Conservation (phyloP, 2,888 invertebrate genomes). For the Empis stercorea region DNA sequence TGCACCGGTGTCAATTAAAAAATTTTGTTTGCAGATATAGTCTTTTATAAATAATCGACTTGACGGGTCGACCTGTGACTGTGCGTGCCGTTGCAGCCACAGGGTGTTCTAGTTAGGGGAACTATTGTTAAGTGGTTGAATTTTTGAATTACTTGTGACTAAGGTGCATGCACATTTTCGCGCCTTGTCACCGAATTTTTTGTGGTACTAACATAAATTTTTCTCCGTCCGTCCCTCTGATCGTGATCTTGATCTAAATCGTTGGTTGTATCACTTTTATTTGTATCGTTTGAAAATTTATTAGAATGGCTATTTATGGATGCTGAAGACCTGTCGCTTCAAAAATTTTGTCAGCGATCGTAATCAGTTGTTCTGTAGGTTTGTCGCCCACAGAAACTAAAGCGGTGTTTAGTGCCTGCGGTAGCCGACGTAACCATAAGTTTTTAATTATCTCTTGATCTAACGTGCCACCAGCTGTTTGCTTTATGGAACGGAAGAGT, state of each 20-base stretch:
- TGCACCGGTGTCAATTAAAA: neutral
- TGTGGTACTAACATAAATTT: too few relatives aligned
- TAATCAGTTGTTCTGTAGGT: neutral
- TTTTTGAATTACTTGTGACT: too few relatives aligned
- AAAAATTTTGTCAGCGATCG: conserved; percentile 3
- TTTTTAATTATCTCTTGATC: neutral
- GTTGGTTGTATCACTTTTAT: too few relatives aligned
- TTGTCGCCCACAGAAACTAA: conserved; percentile 1
- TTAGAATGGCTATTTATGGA: too few relatives aligned
- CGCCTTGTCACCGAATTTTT: too few relatives aligned
- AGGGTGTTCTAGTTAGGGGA: neutral
- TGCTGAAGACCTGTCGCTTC: neutral
- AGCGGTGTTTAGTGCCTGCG: conserved; percentile 5
- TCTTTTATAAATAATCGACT: neutral
- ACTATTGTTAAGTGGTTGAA: neutral
- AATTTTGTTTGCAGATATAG: neutral
- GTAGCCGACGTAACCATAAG: conserved; percentile 1
- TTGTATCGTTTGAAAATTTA: too few relatives aligned
- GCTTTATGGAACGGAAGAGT: conserved; percentile 1
- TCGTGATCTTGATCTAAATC: too few relatives aligned
- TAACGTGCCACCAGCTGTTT: conserved; percentile 1
- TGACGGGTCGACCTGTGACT: neutral
- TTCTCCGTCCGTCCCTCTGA: too few relatives aligned
- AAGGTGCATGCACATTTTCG: too few relatives aligned
- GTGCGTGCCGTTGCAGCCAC: neutral